phyloP scores from a whole-genome alignment of 2,888 invertebrate genomes.

The Rapana venosa region DNA sequence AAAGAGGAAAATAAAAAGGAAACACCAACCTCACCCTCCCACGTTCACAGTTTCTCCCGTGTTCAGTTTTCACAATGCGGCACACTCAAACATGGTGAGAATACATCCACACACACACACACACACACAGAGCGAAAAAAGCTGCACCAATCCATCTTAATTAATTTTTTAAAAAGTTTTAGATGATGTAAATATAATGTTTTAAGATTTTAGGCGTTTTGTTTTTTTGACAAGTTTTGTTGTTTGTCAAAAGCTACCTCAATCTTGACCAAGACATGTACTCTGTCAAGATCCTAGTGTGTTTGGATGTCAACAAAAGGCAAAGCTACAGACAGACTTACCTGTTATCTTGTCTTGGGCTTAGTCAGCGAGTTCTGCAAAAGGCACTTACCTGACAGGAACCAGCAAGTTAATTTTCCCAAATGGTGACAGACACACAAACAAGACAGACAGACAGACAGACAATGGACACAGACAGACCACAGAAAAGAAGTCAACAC shows the following conservation, averaged over 20 bases:
- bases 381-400: background rate
- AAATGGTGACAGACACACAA: background rate
- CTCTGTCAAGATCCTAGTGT: background rate
- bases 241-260: background rate
- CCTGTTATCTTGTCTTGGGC: background rate
- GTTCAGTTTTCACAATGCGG: too few relatives aligned
- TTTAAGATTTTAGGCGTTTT: background rate
- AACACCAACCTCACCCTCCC: background rate
- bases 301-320: background rate
- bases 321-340: background rate
- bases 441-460: background rate
- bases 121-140: background rate
- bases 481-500: too few relatives aligned
- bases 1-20: background rate
- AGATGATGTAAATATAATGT: background rate
- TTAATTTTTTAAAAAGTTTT: background rate
- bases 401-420: background rate
- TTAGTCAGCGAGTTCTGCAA: background rate
- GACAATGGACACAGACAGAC: background rate
- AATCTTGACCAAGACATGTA: too few relatives aligned
- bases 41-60: too few relatives aligned
- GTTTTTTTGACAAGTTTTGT: background rate
- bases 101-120: background rate
- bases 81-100: too few relatives aligned
- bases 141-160: constrained; percentile 4